phyloP scores from a whole-genome alignment of 2,797 vertebrate genomes.

The Chiroxiphia lanceolata region DNA sequence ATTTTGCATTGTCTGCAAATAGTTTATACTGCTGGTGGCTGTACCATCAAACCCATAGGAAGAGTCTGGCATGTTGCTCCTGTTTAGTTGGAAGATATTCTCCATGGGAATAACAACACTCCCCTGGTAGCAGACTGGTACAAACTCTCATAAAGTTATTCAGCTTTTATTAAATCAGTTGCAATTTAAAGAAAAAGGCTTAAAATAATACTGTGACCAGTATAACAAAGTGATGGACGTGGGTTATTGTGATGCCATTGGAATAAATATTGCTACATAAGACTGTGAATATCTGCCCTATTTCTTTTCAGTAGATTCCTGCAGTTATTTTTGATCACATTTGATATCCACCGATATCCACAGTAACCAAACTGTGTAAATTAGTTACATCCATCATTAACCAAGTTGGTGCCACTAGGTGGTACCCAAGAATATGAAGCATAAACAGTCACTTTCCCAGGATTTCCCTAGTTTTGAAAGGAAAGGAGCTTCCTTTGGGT shows the following conservation, averaged over 20 bases:
- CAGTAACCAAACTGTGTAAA: not conserved
- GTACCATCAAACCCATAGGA: not conserved
- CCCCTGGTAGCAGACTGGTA: not conserved
- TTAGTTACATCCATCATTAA: not conserved
- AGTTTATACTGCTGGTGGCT: conserved; percentile 29
- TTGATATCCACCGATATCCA: not conserved
- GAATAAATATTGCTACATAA: not conserved
- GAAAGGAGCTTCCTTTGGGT: not conserved
- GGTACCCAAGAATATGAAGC: conserved; percentile 64
- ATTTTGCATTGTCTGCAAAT: conserved; percentile 55
- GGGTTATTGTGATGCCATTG: not conserved
- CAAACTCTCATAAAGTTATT: not conserved
- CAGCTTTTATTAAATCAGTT: not conserved
- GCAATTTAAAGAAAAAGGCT: not conserved
- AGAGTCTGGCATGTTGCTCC: not conserved
- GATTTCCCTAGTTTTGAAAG: not conserved
- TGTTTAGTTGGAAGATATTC: not conserved
- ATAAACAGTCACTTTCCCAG: not conserved
- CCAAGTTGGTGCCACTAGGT: conserved; percentile 46
- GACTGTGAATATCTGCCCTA: not conserved
- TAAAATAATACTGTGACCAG: fast-evolving
- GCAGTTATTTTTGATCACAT: not conserved
- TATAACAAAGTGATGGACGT: not conserved
- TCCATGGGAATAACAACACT: not conserved
- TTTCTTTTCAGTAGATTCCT: not conserved